A percentile compares a stretch with the other conserved stretches of the same genome.
Conservation (phyloP, 2,797 vertebrate species). For the Hydrophis major region DNA sequence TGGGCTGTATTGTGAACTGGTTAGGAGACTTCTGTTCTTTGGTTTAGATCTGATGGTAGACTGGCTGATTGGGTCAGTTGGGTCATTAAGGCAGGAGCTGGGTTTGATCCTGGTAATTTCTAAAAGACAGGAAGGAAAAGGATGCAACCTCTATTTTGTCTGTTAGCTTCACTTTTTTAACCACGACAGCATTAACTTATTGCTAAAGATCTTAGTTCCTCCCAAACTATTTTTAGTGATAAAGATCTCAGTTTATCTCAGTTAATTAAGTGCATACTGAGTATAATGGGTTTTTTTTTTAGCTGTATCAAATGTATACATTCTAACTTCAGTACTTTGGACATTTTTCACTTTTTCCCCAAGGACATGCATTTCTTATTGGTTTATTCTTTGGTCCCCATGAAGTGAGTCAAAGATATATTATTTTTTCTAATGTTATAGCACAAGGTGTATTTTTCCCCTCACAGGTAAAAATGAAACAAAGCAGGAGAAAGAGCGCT, state of each 20-base stretch:
- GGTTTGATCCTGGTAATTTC: background rate
- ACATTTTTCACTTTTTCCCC: background rate
- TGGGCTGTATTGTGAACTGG: background rate
- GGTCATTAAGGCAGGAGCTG: background rate
- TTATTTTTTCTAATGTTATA: background rate
- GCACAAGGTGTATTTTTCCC: background rate
- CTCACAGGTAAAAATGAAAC: conserved; percentile 19
- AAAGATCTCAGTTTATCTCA: background rate
- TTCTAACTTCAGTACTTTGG: background rate
- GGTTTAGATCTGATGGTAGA: background rate
- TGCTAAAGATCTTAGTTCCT: background rate
- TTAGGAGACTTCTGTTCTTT: background rate
- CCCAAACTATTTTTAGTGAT: background rate
- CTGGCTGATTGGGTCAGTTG: background rate
- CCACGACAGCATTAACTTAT: background rate
- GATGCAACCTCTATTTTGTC: background rate
- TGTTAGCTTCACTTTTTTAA: background rate
- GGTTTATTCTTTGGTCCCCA: background rate
- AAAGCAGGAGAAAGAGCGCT: background rate
- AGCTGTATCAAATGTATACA: background rate
- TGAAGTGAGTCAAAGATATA: background rate
- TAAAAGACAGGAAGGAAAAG: background rate
- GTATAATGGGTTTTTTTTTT: background rate
- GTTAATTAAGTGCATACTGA: background rate
- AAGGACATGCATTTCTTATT: background rate